Evolutionary conservation across 2,797 vertebrate species (phyloP).

Genomic region (Salmo trutta): DNA sequence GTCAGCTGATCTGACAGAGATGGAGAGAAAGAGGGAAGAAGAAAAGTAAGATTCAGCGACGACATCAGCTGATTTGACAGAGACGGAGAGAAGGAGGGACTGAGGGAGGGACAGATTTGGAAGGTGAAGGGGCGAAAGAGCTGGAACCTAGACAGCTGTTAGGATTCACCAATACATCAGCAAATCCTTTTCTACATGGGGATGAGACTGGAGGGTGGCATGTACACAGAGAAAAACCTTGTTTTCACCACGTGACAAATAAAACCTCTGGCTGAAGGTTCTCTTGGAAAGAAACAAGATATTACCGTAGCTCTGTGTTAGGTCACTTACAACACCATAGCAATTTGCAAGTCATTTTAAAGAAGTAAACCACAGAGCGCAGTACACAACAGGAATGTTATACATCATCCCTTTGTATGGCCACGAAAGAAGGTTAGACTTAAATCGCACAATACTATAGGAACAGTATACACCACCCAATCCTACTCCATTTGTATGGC

Average conservation of each 20-base stretch:
- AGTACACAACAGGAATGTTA: too few species aligned
- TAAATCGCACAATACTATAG: too few species aligned
- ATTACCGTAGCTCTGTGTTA: too few species aligned
- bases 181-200: slow-evolving; percentile 20
- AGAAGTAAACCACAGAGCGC: too few species aligned
- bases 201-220: slow-evolving; percentile 31
- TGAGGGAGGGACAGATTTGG: neutral
- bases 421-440: too few species aligned
- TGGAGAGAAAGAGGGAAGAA: neutral
- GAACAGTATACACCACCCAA: too few species aligned
- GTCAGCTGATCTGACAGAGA: neutral
- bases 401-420: too few species aligned
- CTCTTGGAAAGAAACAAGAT: neutral
- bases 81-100: too few species aligned
- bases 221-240: slow-evolving; percentile 32
- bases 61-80: neutral
- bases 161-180: slow-evolving; percentile 44
- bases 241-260: neutral
- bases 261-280: neutral
- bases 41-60: neutral
- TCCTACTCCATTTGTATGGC: too few species aligned
- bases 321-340: too few species aligned
- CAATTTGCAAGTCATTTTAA: too few species aligned
- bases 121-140: neutral
- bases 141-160: slow-evolving; percentile 17